These are phyloP conservation scores for Myocastor coypus DNA, from an alignment of 2,113 vertebrate species.

Conservation along the genomic window DNA sequence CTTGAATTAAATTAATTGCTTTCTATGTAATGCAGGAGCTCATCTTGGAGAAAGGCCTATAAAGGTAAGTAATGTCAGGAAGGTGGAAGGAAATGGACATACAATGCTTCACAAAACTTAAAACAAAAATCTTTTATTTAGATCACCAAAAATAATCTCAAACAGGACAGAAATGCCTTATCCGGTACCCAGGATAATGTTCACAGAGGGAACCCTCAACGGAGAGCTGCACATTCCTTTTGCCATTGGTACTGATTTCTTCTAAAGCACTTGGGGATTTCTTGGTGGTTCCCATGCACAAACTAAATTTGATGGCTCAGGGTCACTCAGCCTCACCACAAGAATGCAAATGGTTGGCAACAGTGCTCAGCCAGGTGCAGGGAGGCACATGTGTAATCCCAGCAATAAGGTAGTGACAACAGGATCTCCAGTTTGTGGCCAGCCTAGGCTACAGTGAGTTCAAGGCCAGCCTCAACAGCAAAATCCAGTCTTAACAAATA, in stretches of 20 bases:
- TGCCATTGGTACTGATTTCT: constrained; percentile 56
- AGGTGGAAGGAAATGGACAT: not conserved
- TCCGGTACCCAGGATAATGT: constrained; percentile 64
- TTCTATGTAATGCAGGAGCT: not conserved
- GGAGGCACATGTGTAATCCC: not conserved
- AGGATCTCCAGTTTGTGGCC: not conserved
- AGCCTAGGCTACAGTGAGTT: not conserved
- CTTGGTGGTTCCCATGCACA: constrained; percentile 50
- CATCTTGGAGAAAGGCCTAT: not conserved
- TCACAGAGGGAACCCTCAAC: constrained; percentile 50
- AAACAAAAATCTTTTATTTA: constrained; percentile 53
- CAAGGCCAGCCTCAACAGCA: not conserved
- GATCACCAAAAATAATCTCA: constrained; percentile 68
- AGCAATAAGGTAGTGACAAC: not conserved
- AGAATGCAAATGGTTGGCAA: constrained; percentile 67
- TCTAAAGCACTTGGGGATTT: constrained; percentile 52
- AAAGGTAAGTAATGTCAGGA: not conserved
- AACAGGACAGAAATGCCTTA: constrained; percentile 64
- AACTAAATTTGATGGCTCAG: constrained; percentile 50
- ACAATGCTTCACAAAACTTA: not conserved
- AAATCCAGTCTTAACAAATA: not conserved
- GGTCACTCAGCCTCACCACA: constrained; percentile 47
- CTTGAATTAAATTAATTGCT: not conserved
- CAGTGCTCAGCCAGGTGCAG: not conserved
- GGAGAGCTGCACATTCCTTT: not conserved